Conservation (phyloP, 2,888 invertebrate genomes). For the Ellobium chinense region DNA sequence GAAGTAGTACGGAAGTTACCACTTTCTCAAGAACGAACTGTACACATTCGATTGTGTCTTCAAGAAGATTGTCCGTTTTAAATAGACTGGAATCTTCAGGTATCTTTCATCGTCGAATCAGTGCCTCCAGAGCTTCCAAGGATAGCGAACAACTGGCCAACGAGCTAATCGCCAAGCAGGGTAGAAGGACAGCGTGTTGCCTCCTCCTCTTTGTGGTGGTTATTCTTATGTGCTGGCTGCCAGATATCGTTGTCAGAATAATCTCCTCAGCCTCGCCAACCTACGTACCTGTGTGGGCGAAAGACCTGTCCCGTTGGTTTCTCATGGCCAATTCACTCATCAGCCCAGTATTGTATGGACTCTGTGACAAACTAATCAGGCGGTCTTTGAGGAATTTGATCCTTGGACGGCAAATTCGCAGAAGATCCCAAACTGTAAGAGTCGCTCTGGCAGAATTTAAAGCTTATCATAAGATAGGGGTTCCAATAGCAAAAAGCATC, state of each 20-base stretch:
- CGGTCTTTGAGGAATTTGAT: slow-evolving; percentile 45
- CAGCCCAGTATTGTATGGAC: slow-evolving; percentile 68
- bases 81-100: too few species aligned
- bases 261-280: slow-evolving; percentile 54
- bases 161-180: slow-evolving; percentile 66
- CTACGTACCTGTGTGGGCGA: slow-evolving; percentile 54
- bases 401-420: too few species aligned
- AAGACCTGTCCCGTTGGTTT: slow-evolving; percentile 59
- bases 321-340: slow-evolving; percentile 62
- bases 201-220: slow-evolving; percentile 65
- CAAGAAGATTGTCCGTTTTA: slow-evolving; percentile 15
- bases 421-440: too few species aligned
- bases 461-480: too few species aligned
- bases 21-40: neutral
- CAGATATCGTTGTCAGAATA: slow-evolving; percentile 60
- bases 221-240: slow-evolving; percentile 69
- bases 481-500: too few species aligned
- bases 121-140: slow-evolving; percentile 29
- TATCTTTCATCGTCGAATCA: slow-evolving; percentile 27
- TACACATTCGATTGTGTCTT: neutral
- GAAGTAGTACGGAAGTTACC: slow-evolving; percentile 9
- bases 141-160: slow-evolving; percentile 64
- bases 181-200: slow-evolving; percentile 67
- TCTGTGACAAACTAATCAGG: slow-evolving; percentile 65
- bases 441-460: too few species aligned